phyloP scores from a whole-genome alignment of 1,140 invertebrate genomes.

The Saxidomus purpurata region DNA sequence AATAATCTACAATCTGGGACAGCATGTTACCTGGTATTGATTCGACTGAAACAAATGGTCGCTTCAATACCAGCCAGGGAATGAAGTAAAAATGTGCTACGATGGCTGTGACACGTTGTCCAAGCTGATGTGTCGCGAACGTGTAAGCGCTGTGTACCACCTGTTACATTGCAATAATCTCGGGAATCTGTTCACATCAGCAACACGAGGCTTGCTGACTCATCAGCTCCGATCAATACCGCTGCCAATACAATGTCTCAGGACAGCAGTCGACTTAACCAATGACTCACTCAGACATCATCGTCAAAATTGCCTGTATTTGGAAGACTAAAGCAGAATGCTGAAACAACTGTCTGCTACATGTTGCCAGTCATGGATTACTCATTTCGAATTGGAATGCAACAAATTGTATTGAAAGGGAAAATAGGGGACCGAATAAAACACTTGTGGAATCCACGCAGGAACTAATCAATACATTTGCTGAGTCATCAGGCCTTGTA shows the following conservation, averaged over 20 bases:
- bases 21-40: background rate
- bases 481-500: conserved; percentile 12
- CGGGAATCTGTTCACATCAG: conserved; percentile 40
- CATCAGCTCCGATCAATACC: conserved; percentile 23
- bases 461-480: background rate
- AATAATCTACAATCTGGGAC: background rate
- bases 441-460: conserved; percentile 9
- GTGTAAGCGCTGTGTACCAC: background rate
- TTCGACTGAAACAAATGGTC: background rate
- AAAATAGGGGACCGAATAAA: background rate
- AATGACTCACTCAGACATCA: conserved; percentile 26
- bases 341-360: conserved; percentile 18
- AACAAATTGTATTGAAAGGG: conserved; percentile 26
- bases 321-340: conserved; percentile 17
- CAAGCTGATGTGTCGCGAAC: conserved; percentile 1
- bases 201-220: conserved; percentile 35
- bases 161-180: conserved; percentile 36
- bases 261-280: conserved; percentile 8
- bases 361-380: conserved; percentile 33
- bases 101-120: background rate
- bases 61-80: background rate
- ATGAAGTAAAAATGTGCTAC: background rate
- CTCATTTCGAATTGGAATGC: conserved; percentile 7
- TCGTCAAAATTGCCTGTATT: conserved; percentile 38
- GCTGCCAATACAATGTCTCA: conserved; percentile 49